Evolutionary conservation across 2,113 vertebrate genomes (phyloP), one percentile per base, ranked within the genome.

Genomic region (Percopsis transmontana): DNA sequence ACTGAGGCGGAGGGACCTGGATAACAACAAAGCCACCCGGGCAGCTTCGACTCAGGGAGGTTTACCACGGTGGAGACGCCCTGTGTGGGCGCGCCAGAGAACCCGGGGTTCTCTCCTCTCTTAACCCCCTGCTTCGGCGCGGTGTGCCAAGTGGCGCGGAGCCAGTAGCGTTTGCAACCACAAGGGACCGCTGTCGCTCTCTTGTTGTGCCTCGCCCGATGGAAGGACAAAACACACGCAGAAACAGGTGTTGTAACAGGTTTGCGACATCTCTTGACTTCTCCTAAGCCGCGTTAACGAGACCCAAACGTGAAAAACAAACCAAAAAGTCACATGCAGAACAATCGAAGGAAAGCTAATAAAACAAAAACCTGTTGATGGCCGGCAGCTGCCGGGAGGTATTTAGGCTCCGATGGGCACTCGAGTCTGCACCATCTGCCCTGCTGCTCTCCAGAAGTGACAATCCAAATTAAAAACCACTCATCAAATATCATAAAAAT

Each of bases 231-330:
- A 95, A 91, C 93, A 94, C 93, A 93, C 92, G 86, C 81, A 94
- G 91, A 95, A 94, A 91, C 95, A 97, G 95, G 94, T 97, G 96
- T 91, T 93, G 76, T 91, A 96, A 96, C 94, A 97, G 94, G 94
- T 96, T 96, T 94, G 93, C 94, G 8, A 33, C 27, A 12, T 53
- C 20, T 21, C 79, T 95, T 91, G 88, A 92, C 90, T 92, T 95
- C 93, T 97, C 94, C 94, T 88, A 80, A 92, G 91, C 86, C 79
- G 79, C 79, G 88, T 91, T 76, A 82, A 72, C 74, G 67, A 82
- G 55, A 77, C 53, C 67, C 70, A 64, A 58, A 16, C 13, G 18
- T 2, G 50, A 6, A 2, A 21, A 2, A 48, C 15, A 19, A 23
- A 21, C 3, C 14, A 53, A 23, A 21, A 20, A 18, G 15, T 45